Base-by-base conservation (phyloP, 1,140 invertebrate species). In the Ganaspis sp. region DNA sequence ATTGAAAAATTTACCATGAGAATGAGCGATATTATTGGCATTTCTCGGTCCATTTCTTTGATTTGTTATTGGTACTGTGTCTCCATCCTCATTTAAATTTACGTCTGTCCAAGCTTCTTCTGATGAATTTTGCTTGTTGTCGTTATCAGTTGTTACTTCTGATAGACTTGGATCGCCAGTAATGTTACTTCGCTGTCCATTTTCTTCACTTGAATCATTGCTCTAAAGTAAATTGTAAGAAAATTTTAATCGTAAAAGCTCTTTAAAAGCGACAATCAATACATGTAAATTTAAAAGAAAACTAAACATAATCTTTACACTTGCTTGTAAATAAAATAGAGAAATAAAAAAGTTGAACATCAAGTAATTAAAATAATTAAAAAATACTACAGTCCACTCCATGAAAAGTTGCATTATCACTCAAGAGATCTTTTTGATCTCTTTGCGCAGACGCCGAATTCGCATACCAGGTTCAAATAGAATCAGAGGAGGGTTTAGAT, bases 81-180 rank as follows among this genome's bases (percentile, higher is more conserved):
- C 94, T 0, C 94, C 94, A 71, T 96, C 95, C 85, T 97, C 96
- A 85, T 98, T 97, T 37, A 98, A 90, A 90, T 97, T 98, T 38
- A 98, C 96, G 85, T 97, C 96, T 15, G 96, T 97, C 96, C 96
- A 98, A 75, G 95, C 96, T 83, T 97, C 96, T 84, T 97, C 96
- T 49, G 90, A 91, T 29, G 90, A 91, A 79, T 91, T 91, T 19
- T 88, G 94, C 79, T 95, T 95, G 82, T 95, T 95, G 77, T 92
- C 90, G 76, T 90, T 91, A 79, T 91, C 90, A 5, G 89, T 91
- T 17, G 88, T 90, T 21, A 91, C 82, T 75, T 91, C 89, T 6
- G 90, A 91, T 21, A 86, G 89, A 84, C 88, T 90, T 8, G 87
- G 86, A 77, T 90, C 89, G 34, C 84, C 89, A 9, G 88, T 88